These are phyloP conservation scores for Aradus depressus DNA, from an alignment of 2,888 invertebrate species.

Conservation along the genomic window DNA sequence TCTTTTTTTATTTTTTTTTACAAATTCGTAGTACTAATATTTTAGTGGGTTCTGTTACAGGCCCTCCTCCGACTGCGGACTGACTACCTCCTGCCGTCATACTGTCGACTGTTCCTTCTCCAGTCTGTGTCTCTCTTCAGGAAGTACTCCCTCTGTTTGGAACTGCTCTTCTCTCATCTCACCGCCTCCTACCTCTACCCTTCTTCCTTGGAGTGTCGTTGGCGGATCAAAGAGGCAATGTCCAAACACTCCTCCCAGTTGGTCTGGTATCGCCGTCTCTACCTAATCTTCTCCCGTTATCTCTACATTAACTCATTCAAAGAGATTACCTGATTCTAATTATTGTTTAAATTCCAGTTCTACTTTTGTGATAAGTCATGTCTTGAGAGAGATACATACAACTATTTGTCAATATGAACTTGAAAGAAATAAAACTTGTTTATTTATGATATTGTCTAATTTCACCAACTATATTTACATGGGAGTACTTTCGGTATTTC, in stretches of 20 bases:
- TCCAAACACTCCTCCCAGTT: slow-evolving; percentile 57
- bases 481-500: too few relatives aligned
- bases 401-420: neutral
- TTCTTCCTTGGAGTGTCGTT: slow-evolving; percentile 23
- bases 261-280: slow-evolving; percentile 87
- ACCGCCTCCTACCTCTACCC: slow-evolving; percentile 65
- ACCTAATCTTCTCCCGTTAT: slow-evolving; percentile 80
- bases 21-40: too few relatives aligned
- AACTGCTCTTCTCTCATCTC: slow-evolving; percentile 68
- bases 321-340: slow-evolving; percentile 7
- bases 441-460: neutral
- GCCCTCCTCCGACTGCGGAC: slow-evolving; percentile 13
- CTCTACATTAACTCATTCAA: slow-evolving; percentile 75
- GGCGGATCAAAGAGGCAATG: slow-evolving; percentile 24
- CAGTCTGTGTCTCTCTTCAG: slow-evolving; percentile 75
- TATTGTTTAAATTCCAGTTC: too few relatives aligned
- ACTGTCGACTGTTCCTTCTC: slow-evolving; percentile 50
- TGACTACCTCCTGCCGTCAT: slow-evolving; percentile 40
- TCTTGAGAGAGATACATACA: too few relatives aligned
- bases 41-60: too few relatives aligned
- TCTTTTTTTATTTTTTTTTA: too few relatives aligned
- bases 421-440: neutral
- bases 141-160: slow-evolving; percentile 74
- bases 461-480: too few relatives aligned
- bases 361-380: too few relatives aligned